Percentiles rank a stretch among this genome's conserved stretches.
Conservation (phyloP, 2,113 vertebrate species). For the Psilopogon haemacephalus region DNA sequence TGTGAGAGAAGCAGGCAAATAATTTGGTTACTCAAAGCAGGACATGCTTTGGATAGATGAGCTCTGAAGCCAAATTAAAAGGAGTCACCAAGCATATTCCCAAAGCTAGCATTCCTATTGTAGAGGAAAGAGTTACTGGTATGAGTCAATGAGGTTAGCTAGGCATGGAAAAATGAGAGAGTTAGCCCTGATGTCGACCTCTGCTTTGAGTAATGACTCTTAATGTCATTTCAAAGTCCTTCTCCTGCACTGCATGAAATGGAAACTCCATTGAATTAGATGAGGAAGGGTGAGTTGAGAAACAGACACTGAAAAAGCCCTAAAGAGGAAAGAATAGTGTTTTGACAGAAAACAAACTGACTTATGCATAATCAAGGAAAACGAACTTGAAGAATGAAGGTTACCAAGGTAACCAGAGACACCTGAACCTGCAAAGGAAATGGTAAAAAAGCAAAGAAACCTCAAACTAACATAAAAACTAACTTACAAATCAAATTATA, state of each 20-base stretch:
- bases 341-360: slow-evolving; percentile 81
- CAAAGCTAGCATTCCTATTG: slow-evolving; percentile 84
- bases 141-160: slow-evolving; percentile 81
- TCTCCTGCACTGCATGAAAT: slow-evolving; percentile 85
- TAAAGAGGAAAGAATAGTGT: slow-evolving; percentile 75
- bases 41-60: slow-evolving; percentile 89
- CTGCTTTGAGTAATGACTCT: slow-evolving; percentile 89
- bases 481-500: slow-evolving; percentile 44
- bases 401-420: slow-evolving; percentile 92
- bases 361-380: slow-evolving; percentile 91
- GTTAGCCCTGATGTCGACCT: slow-evolving; percentile 80
- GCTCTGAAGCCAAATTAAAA: slow-evolving; percentile 88
- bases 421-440: slow-evolving; percentile 96
- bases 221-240: slow-evolving; percentile 83
- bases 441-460: slow-evolving; percentile 80
- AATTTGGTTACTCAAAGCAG: slow-evolving; percentile 93
- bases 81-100: slow-evolving; percentile 83
- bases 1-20: slow-evolving; percentile 83
- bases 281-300: slow-evolving; percentile 77
- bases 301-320: slow-evolving; percentile 75
- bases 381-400: slow-evolving; percentile 97
- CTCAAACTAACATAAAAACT: slow-evolving; percentile 45
- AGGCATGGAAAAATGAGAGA: slow-evolving; percentile 73
- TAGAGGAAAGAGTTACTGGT: slow-evolving; percentile 83
- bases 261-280: slow-evolving; percentile 82